Evolutionary conservation across 64 coral and sea anemone species (phyloP), one percentile per base, ranked within the genome.

Genomic region (Porites australiensis): DNA sequence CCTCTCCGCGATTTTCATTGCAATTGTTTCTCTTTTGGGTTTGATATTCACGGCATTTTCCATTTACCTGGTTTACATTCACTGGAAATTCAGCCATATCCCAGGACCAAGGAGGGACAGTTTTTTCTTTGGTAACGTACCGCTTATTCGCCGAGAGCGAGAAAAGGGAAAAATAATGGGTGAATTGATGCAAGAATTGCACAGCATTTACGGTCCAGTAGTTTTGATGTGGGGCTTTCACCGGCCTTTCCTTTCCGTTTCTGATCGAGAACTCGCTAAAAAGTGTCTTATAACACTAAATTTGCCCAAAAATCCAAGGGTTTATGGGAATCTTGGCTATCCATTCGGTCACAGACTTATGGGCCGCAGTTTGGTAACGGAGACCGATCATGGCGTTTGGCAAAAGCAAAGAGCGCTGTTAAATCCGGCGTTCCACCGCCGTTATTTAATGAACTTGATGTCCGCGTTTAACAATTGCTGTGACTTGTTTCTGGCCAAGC

Each of bases 381-480:
- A 93, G 55, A 8, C 57, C 37, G 65, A 96, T 48, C 82, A 84
- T 53, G 52, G 50, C 3, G 20, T 81, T 4, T 96, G 95, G 95
- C 90, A 90, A 61, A 92, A 82, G 21, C 89, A 78, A 61, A 76
- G 95, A 64, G 58, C 69, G 21, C 79, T 84, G 5, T 44, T 96
- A 21, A 96, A 96, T 18, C 95, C 91, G 9, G 95, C 95, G 58
- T 97, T 97, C 82, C 92, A 97, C 70, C 79, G 83, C 13, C 93
- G 94, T 46, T 94, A 91, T 20, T 84, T 97, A 19, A 90, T 94
- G 82, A 98, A 98, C 20, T 65, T 98, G 48, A 98, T 98, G 88
- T 45, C 90, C 69, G 82, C 92, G n/a, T 98, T 98, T 52, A 98
- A 98, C 45, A 14, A 43, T 2, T 82, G 82, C 54, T 94, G 92